Conservation (phyloP, 2,888 invertebrate genomes). For the Mesoligia furuncula region DNA sequence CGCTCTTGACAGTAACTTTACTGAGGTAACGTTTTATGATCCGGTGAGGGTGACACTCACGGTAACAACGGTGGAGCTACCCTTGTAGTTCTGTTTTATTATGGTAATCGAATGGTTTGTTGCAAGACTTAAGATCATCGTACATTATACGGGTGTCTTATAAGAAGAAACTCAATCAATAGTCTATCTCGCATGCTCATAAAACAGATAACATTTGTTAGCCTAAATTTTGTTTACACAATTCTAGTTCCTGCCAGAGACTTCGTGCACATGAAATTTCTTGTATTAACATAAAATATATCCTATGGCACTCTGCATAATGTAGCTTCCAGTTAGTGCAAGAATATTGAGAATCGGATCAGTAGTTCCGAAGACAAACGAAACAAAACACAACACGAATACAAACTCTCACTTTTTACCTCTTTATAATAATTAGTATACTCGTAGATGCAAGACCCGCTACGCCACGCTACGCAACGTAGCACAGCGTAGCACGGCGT, state of each 20-base stretch:
- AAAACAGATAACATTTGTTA: not conserved
- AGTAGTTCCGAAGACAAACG: not conserved
- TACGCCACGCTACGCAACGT: not conserved
- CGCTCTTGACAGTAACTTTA: slow-evolving; percentile 78
- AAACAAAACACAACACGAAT: not conserved
- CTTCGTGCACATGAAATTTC: not conserved
- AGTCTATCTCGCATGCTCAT: not conserved
- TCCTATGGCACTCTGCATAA: not conserved
- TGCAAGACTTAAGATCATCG: not conserved
- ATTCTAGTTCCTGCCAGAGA: not conserved
- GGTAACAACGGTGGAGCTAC: slow-evolving; percentile 7
- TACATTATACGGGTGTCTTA: no score
- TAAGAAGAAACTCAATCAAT: not conserved
- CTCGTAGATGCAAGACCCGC: not conserved
- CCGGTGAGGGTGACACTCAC: slow-evolving; percentile 38
- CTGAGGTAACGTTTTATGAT: slow-evolving; percentile 79
- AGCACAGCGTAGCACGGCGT: not conserved
- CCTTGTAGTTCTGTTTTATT: not conserved
- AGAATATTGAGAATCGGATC: not conserved
- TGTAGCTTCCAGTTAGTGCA: not conserved
- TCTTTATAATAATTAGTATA: not conserved
- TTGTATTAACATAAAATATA: not conserved
- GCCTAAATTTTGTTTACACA: no score
- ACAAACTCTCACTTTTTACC: not conserved
- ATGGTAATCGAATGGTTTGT: not conserved